Evolutionary conservation across 2,797 vertebrate species (phyloP), one percentile per base, ranked within the genome.

Genomic region (Propithecus perrieri): DNA sequence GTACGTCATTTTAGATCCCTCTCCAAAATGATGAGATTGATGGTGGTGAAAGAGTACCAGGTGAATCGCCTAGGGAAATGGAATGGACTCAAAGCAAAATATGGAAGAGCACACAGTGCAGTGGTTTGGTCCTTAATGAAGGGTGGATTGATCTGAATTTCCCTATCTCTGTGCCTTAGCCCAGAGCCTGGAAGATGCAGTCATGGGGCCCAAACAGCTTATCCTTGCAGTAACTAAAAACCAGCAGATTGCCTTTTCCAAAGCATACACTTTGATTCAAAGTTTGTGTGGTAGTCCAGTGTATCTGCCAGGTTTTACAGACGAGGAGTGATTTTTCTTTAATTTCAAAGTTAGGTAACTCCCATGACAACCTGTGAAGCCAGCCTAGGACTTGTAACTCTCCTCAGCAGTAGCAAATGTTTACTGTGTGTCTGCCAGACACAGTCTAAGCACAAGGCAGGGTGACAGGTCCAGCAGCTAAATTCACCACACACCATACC

Each of bases 31-130:
- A 95, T 95, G 86, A 96, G 81, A 91, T 28, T 91, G 59, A 85
- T 94, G 28, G 50, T 93, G 83, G 57, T 96, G 71, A 97, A 75
- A 93, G 75, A 96, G 71, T 78, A 89, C 83, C 79, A 97, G 89
- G 93, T 97, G 95, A 95, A 89, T 33, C 6, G 28, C 97, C 22
- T 7, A 35, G 26, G 86, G 95, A 81, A 78, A 95, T 53, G 76
- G 87, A 93, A 89, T 65, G 57, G 69, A 90, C 22, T 59, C 1
- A 18, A 94, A 89, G 38, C 78, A 90, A 89, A 93, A 72, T 69
- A 80, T 7, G 63, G 69, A 94, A 46, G 33, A 92, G 33, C 33
- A 12, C 55, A 65, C n/a, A 89, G 20, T 76, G 14, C 24, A 84
- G 83, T 87, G 75, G 17, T 63, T 93, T 86, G 76, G 72, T 85